Percentiles rank a stretch among this genome's conserved stretches.
Evolutionary conservation across 2,113 vertebrate species (phyloP).

Genomic region (Seriola quinqueradiata): DNA sequence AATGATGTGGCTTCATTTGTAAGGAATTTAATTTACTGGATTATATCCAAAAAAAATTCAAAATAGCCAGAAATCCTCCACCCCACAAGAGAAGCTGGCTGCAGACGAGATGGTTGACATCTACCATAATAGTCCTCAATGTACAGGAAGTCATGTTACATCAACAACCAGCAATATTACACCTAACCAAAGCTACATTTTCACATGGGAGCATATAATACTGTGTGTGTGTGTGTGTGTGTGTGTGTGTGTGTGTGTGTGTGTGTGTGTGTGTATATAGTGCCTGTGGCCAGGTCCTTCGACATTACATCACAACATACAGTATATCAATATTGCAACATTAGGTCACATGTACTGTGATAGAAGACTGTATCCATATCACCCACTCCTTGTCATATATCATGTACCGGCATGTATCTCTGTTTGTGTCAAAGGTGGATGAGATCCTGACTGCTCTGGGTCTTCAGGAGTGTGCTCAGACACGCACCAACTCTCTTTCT

Average conservation of each 20-base stretch:
- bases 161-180: not conserved
- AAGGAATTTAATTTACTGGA: too few relatives aligned
- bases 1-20: not conserved
- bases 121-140: not conserved
- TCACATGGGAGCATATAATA: not conserved
- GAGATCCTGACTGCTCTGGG: constrained; percentile 98
- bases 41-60: too few relatives aligned
- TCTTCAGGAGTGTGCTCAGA: constrained; percentile 93
- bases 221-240: too few relatives aligned
- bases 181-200: not conserved
- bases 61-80: too few relatives aligned
- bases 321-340: not conserved
- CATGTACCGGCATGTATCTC: not conserved
- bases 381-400: not conserved
- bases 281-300: not conserved
- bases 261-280: too few relatives aligned
- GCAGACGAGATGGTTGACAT: not conserved
- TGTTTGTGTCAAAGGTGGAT: constrained; percentile 87
- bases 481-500: constrained; percentile 92
- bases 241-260: too few relatives aligned
- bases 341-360: not conserved
- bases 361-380: not conserved
- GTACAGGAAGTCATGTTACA: too few relatives aligned
- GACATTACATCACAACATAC: not conserved
- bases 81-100: too few relatives aligned